These are phyloP conservation scores for Poecilus cupreus DNA, from an alignment of 2,888 invertebrate species.

Conservation along the genomic window DNA sequence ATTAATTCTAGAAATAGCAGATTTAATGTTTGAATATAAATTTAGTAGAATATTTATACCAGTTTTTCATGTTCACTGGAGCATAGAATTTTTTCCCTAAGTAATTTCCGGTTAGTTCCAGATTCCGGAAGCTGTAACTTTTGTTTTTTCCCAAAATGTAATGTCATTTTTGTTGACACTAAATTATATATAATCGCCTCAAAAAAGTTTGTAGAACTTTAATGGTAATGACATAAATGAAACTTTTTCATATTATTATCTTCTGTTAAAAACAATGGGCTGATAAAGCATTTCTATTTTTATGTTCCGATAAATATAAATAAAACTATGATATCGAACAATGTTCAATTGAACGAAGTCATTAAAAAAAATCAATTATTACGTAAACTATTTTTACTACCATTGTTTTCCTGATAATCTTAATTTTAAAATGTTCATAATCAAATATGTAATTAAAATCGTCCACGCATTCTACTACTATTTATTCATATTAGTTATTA, in stretches of 20 bases:
- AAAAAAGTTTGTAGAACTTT: background rate
- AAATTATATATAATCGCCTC: background rate
- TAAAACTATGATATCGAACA: constrained; percentile 8
- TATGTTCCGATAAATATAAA: background rate
- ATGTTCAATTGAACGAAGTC: background rate
- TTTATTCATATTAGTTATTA: too few relatives aligned
- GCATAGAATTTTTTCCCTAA: background rate
- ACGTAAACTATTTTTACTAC: too few relatives aligned
- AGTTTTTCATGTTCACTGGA: background rate
- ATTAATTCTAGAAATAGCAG: background rate
- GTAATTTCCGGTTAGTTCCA: background rate
- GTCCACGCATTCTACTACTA: too few relatives aligned
- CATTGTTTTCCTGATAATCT: too few relatives aligned
- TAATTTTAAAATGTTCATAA: too few relatives aligned
- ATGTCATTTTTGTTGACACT: constrained; percentile 10
- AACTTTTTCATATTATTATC: background rate
- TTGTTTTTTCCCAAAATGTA: constrained; percentile 22
- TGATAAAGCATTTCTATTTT: background rate
- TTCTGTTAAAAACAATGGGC: background rate
- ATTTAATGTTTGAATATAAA: background rate
- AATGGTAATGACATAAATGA: background rate
- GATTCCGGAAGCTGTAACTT: constrained; percentile 12
- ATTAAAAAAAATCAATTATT: too few relatives aligned
- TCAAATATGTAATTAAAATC: too few relatives aligned
- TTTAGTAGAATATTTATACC: background rate